Conservation (phyloP, 2,113 vertebrate species). For the Nyctereutes procyonoides region DNA sequence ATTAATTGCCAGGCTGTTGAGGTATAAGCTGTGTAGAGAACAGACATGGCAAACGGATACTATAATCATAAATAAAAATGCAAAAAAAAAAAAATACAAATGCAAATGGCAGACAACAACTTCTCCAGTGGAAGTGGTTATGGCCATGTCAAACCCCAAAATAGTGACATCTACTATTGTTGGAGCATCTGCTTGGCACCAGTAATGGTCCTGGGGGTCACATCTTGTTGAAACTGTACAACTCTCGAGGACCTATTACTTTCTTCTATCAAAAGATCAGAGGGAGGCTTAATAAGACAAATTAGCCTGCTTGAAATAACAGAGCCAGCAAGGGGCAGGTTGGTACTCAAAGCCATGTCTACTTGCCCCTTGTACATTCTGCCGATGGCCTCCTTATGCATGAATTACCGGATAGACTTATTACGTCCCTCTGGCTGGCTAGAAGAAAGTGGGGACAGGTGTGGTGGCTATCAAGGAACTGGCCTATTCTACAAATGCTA, state of each 20-base stretch:
- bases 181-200: neutral
- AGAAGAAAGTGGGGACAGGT: neutral
- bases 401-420: neutral
- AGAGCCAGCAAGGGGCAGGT: neutral
- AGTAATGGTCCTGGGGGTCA: neutral
- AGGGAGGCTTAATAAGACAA: neutral
- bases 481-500: too few species aligned
- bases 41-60: too few species aligned
- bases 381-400: neutral
- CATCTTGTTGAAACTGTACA: neutral
- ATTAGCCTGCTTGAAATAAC: neutral
- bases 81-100: neutral
- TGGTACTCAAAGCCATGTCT: neutral
- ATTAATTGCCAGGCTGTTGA: neutral
- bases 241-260: neutral
- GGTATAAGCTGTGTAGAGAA: neutral
- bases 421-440: neutral
- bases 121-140: neutral
- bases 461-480: neutral
- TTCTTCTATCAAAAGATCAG: conserved; percentile 6
- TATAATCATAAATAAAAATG: neutral
- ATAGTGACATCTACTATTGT: neutral
- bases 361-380: neutral
- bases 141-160: neutral
- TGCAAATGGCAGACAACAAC: neutral